A percentile compares a stretch with the other conserved stretches of the same genome.
phyloP scores from a whole-genome alignment of 2,888 invertebrate species.

The Holacanthella duospinosa region DNA sequence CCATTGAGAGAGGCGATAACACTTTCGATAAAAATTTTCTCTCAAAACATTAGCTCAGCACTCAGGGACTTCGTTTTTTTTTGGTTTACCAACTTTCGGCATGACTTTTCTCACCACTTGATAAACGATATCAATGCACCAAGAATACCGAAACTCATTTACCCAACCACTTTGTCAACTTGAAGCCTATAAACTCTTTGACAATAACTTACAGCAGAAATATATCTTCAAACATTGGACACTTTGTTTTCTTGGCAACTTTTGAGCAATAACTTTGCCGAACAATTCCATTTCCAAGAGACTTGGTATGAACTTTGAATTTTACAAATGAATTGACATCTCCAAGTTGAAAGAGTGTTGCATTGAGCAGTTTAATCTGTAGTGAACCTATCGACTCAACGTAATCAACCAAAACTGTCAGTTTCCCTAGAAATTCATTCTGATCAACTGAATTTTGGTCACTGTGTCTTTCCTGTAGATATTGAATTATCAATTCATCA shows the following conservation, averaged over 20 bases:
- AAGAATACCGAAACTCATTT: too few species aligned
- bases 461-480: not conserved
- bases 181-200: not conserved
- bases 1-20: too few species aligned
- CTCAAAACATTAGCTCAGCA: too few species aligned
- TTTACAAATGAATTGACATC: not conserved
- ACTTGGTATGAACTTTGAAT: not conserved
- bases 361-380: not conserved
- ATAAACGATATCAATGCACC: too few species aligned
- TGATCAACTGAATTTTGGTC: not conserved
- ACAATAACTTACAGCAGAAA: not conserved
- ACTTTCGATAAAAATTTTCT: too few species aligned
- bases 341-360: not conserved
- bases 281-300: not conserved
- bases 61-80: too few species aligned
- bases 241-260: not conserved
- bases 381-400: not conserved
- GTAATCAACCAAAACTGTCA: not conserved
- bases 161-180: too few species aligned
- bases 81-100: too few species aligned
- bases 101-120: too few species aligned
- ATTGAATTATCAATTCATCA: not conserved
- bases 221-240: not conserved
- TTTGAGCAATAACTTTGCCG: not conserved
- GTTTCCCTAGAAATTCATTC: not conserved